Percentiles rank a stretch among this genome's conserved stretches.
Conservation (phyloP, 2,113 vertebrate species). For the Morone chrysops region DNA sequence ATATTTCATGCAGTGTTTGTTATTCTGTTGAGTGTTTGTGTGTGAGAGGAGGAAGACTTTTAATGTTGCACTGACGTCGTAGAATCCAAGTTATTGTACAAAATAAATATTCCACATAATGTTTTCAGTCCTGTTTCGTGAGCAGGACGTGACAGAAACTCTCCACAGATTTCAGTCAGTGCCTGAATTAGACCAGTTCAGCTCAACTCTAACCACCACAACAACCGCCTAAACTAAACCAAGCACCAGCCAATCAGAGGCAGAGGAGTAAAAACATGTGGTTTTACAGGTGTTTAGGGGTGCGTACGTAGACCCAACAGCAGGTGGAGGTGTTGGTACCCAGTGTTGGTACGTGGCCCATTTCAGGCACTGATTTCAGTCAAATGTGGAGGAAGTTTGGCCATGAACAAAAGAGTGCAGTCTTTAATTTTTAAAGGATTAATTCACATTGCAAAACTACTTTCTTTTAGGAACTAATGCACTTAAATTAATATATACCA, state of each 20-base stretch:
- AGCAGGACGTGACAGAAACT: not conserved
- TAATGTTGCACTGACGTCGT: not conserved
- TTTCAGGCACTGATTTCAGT: too few relatives aligned
- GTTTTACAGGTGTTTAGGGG: too few relatives aligned
- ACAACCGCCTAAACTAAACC: too few relatives aligned
- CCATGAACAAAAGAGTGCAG: not conserved
- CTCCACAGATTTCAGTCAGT: not conserved
- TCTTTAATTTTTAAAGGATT: not conserved
- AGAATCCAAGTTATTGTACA: not conserved
- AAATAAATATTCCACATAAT: not conserved
- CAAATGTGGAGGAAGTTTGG: not conserved
- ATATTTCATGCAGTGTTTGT: not conserved
- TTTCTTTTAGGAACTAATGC: slow-evolving; percentile 18
- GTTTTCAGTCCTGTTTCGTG: not conserved
- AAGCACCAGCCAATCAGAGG: too few relatives aligned
- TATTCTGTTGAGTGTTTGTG: not conserved
- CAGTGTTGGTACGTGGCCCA: too few relatives aligned
- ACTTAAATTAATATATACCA: not conserved
- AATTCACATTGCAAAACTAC: not conserved
- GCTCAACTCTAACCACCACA: too few relatives aligned
- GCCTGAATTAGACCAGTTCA: too few relatives aligned
- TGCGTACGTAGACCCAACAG: too few relatives aligned
- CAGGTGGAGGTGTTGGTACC: too few relatives aligned
- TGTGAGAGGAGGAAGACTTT: not conserved
- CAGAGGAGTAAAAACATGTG: too few relatives aligned